These are phyloP conservation scores for Coboldia fuscipes DNA, from an alignment of 1,140 invertebrate species.

Conservation along the genomic window DNA sequence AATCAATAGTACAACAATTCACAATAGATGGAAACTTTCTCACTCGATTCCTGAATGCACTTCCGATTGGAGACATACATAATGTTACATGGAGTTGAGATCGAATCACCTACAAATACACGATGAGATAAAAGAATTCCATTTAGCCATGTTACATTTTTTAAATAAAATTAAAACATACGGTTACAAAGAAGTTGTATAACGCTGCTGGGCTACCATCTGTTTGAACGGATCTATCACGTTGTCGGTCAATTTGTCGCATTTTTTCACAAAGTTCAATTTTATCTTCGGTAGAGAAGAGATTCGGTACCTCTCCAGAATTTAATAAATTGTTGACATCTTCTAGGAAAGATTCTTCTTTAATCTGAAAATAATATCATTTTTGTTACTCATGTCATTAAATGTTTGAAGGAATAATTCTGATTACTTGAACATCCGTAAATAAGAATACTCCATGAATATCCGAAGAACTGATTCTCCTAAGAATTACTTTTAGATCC, in stretches of 20 bases:
- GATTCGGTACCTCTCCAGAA: constrained; percentile 83
- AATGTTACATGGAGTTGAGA: constrained; percentile 86
- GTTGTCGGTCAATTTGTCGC: constrained; percentile 69
- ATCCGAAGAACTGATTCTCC: constrained; percentile 59
- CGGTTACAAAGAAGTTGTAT: constrained; percentile 77
- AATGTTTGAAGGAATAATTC: background rate
- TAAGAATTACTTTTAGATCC: constrained; percentile 65
- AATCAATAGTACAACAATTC: constrained; percentile 94
- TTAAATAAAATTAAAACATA: constrained; percentile 4
- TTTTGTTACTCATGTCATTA: background rate
- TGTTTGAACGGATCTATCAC: constrained; percentile 76
- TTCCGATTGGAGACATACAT: constrained; percentile 83
- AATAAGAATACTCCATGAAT: constrained; percentile 82
- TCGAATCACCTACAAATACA: constrained; percentile 41
- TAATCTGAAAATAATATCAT: constrained; percentile 36
- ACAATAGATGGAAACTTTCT: constrained; percentile 87
- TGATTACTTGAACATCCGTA: constrained; percentile 56
- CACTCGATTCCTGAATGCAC: constrained; percentile 62
- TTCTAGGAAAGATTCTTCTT: constrained; percentile 83
- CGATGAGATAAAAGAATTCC: background rate
- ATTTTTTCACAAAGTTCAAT: constrained; percentile 88
- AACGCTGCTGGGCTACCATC: constrained; percentile 75
- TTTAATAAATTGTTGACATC: constrained; percentile 88
- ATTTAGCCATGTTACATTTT: background rate
- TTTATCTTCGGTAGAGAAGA: constrained; percentile 76